Conservation (phyloP, 2,888 invertebrate species). For the Caenorhabditis uteleia region DNA sequence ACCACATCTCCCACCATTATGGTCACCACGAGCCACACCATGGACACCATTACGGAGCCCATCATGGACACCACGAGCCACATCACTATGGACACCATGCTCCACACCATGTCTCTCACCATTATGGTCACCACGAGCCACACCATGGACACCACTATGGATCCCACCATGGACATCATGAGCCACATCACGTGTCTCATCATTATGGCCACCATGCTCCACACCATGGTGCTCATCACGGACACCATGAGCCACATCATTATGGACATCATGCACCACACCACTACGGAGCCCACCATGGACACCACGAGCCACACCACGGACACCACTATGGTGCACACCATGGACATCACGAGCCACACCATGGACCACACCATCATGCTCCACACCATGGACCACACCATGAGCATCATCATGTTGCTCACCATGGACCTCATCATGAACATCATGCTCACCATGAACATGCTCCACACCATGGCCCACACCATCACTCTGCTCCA, state of each 20-base stretch:
- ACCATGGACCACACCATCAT: constrained; percentile 3
- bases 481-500: constrained; percentile 3
- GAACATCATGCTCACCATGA: constrained; percentile 1
- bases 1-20: background rate
- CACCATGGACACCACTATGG: constrained; percentile 13
- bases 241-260: constrained; percentile 7
- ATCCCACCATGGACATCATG: constrained; percentile 1
- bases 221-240: constrained; percentile 3
- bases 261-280: constrained; percentile 11
- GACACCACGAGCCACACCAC: constrained; percentile 5
- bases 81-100: constrained; percentile 9
- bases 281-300: constrained; percentile 6
- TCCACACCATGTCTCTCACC: constrained; percentile 3
- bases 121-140: constrained; percentile 10
- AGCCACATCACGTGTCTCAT: background rate
- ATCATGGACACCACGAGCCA: constrained; percentile 12
- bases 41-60: constrained; percentile 10
- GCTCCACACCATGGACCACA: constrained; percentile 3
- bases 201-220: constrained; percentile 5
- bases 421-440: constrained; percentile 4
- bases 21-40: constrained; percentile 12
- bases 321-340: background rate
- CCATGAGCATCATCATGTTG: constrained; percentile 1
- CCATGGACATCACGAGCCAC: constrained; percentile 1
- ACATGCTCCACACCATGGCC: constrained; percentile 2